Evolutionary conservation across 2,888 invertebrate genomes (phyloP).

Genomic region (Brassicogethes aeneus): DNA sequence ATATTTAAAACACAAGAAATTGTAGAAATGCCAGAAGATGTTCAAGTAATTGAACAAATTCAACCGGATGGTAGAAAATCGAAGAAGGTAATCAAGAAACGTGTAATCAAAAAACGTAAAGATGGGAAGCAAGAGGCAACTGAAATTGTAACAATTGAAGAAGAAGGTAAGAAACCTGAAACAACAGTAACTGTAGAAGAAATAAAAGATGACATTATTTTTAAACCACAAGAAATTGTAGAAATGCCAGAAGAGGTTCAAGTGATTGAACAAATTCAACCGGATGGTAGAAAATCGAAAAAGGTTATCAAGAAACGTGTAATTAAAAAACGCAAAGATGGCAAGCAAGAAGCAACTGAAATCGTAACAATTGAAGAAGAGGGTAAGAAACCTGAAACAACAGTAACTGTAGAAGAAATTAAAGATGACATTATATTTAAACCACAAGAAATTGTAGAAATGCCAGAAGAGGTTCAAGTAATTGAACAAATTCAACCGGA

Average conservation of each 20-base stretch:
- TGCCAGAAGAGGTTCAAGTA: constrained; percentile 23
- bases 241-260: constrained; percentile 6
- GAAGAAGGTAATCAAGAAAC: constrained; percentile 29
- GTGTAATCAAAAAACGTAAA: constrained; percentile 37
- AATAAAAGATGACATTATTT: constrained; percentile 9
- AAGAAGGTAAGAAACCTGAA: constrained; percentile 9
- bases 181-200: constrained; percentile 13
- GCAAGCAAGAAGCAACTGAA: constrained; percentile 11
- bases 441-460: constrained; percentile 25
- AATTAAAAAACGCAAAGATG: constrained; percentile 34
- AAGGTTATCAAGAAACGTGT: constrained; percentile 35
- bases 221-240: constrained; percentile 8
- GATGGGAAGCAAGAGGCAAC: constrained; percentile 15
- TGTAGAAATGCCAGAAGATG: constrained; percentile 6
- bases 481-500: constrained; percentile 26
- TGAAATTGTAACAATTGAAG: constrained; percentile 13
- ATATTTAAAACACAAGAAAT: constrained; percentile 8
- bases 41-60: constrained; percentile 15
- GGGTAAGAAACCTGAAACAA: constrained; percentile 8
- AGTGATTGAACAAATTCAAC: constrained; percentile 16
- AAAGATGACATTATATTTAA: constrained; percentile 23
- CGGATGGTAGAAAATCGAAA: constrained; percentile 15
- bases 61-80: constrained; percentile 15
- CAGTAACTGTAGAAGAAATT: constrained; percentile 20
- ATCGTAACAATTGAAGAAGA: constrained; percentile 13